Base-by-base conservation (phyloP, 2,797 vertebrate genomes). In the Parotocinclus haroldoi region DNA sequence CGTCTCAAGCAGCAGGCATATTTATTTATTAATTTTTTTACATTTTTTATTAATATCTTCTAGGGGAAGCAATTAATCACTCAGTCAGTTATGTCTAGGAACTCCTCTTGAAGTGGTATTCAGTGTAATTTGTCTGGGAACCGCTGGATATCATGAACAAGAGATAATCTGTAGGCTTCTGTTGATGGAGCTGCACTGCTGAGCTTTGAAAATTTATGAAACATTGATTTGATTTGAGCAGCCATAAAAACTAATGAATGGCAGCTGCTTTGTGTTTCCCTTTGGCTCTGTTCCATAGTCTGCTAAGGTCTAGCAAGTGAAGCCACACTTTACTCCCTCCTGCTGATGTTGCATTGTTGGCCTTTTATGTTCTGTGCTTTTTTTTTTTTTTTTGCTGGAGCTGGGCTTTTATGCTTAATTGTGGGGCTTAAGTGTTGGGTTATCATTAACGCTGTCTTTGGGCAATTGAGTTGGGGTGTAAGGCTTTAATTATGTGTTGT, bases 281-380 rank as follows among this genome's bases (percentile, higher is more conserved):
- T 8, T 10, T 36, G 48, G 46, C 55, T 7, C 3, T 42, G 18
- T 13, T 46, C 27, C 50, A 37, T 53, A 38, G 50, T 46, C 3
- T 14, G 55, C 27, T 5, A 13, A 11, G 55, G 64, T 77, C 68
- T 50, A 9, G 54, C 62, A 68, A 54, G 53, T 62, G 71, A 60
- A 61, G 65, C 67, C 73, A 72, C 71, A 64, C 68, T 63, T 66
- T 53, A 36, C 37, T 65, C 57, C 16, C 13, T 75, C 62, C 74
- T 73, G 57, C 64, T 58, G 58, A 65, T 72, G 54, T 74, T 56
- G 70, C 50, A 45, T 44, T 79, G 42, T 51, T 50, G 53, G 44
- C 36, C 49, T 59, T 59, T n/a, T 13, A 8, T 59, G 42, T 19
- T 49, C 10, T 13, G 14, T 66, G 57, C 58, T 50, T n/a, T 38